Percentiles rank a stretch among this genome's conserved stretches.
Conservation (phyloP, 2,797 vertebrate genomes). For the Varecia variegata region DNA sequence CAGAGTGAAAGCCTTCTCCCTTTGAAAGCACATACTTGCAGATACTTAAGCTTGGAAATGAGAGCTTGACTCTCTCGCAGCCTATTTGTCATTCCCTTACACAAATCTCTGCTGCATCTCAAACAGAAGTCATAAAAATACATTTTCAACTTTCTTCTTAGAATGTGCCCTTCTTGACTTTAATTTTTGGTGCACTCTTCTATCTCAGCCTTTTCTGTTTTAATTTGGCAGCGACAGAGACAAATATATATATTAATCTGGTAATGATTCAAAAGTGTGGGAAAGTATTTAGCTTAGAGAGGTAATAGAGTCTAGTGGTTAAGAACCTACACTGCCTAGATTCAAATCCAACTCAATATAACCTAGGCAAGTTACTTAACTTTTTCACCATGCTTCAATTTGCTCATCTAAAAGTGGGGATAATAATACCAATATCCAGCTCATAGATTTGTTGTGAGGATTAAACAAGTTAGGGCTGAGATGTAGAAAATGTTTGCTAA, state of each 20-base stretch:
- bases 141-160: constrained; percentile 22
- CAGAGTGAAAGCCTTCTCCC: constrained; percentile 10
- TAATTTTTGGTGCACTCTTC: not conserved
- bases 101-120: not conserved
- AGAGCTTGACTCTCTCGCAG: not conserved
- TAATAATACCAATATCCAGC: not conserved
- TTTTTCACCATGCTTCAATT: not conserved
- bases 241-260: not conserved
- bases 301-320: not conserved
- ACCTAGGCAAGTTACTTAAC: not conserved
- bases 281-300: not conserved
- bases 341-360: not conserved
- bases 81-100: not conserved
- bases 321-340: not conserved
- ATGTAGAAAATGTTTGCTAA: not conserved
- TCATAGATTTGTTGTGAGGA: not conserved
- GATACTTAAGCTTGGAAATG: constrained; percentile 22
- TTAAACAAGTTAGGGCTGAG: not conserved
- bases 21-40: constrained; percentile 20
- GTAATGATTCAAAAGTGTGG: not conserved
- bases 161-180: not conserved
- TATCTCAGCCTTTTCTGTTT: not conserved
- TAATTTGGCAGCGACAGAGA: not conserved
- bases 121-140: constrained; percentile 1
- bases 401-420: not conserved